Evolutionary conservation across 2,797 vertebrate genomes (phyloP), one percentile per base, ranked within the genome.

Genomic region (Apogon hyalosoma): DNA sequence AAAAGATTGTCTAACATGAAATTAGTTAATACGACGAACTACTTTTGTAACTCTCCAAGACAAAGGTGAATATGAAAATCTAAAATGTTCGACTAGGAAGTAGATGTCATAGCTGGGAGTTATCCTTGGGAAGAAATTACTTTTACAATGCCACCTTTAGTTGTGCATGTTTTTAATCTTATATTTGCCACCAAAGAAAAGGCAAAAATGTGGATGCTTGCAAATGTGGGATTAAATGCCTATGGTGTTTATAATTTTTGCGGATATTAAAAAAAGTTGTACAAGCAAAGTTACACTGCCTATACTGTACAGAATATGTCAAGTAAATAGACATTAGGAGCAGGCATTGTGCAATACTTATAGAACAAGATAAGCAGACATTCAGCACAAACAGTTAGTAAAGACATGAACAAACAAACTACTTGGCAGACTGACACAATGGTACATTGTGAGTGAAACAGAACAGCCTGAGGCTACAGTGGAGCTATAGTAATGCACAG

Each of bases 381-480:
- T 19, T 28, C 24, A 28, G 24, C 24, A 48, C 31, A 56, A 9
- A 28, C 48, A 54, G 47, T 58, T 46, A 57, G 36, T 24, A 61
- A 50, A 41, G 18, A 50, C 33, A n/a, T 52, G 28, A 11, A 41
- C 43, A 48, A 28, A 69, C 24, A 53, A 52, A 50, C 11, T 41
- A 16, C 31, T 43, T 58, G 69, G 50, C 43, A 71, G 61, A 48
- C 57, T 66, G 63, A 66, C 62, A 45, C 61, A 54, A 48, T 9
- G 28, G 14, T 36, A 21, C 18, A 70, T 13, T 47, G 33, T 40
- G 6, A 21, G 11, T 21, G 63, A 59, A 18, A 50, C n/a, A 39
- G 10, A 59, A 55, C 43, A 47, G n/a, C 51, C 47, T 36, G 15
- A 41, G 41, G 56, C 46, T n/a, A 11, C 47, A 28, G 43, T 18